Conservation (phyloP, 2,888 invertebrate genomes). For the Seira sanloemensis region DNA sequence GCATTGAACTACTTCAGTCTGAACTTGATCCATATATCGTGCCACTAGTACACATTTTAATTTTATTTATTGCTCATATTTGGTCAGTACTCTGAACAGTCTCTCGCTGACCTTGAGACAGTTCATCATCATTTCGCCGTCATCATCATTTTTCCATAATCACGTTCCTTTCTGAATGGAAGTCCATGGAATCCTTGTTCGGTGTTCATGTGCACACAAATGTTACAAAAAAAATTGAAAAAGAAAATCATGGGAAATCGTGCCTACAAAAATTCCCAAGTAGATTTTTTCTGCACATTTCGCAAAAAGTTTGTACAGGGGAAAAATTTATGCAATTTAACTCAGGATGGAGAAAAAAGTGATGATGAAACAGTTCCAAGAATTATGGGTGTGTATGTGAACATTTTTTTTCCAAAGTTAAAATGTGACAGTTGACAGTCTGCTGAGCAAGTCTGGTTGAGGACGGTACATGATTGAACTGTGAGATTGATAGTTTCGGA, state of each 20-base stretch:
- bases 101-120: conserved; percentile 9
- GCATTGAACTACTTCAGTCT: not conserved
- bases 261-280: not conserved
- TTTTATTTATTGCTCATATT: not conserved
- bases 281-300: not conserved
- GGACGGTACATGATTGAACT: not conserved
- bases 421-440: conserved; percentile 3
- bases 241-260: not conserved
- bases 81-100: not conserved
- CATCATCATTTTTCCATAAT: not conserved
- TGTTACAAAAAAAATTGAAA: no score
- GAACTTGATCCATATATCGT: not conserved
- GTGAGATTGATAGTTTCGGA: not conserved
- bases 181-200: conserved; percentile 1
- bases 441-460: not conserved
- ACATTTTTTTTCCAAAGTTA: not conserved
- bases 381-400: conserved; percentile 24
- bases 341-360: not conserved
- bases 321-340: conserved; percentile 18
- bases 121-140: not conserved
- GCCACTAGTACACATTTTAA: not conserved
- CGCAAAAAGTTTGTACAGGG: not conserved
- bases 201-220: not conserved
- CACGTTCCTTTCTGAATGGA: not conserved
- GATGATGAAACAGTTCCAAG: conserved; percentile 23